These are phyloP conservation scores for Caenorhabditis doughertyi DNA, from an alignment of 2,888 invertebrate genomes.

Conservation along the genomic window DNA sequence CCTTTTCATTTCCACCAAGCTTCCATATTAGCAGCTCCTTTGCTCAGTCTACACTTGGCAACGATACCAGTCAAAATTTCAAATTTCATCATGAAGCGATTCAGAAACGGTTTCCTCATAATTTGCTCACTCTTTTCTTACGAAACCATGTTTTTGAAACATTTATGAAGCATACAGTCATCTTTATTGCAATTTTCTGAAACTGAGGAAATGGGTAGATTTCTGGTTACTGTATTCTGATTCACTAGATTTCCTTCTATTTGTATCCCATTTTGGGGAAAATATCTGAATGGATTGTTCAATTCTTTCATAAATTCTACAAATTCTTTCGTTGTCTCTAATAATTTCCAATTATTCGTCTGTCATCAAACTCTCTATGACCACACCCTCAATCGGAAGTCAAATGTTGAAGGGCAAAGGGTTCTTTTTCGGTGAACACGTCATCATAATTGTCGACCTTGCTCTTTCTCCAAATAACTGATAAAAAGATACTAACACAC, in stretches of 20 bases:
- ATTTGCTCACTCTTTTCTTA: too few relatives aligned
- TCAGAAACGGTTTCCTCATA: too few relatives aligned
- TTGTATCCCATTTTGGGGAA: background rate
- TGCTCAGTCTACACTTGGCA: too few relatives aligned
- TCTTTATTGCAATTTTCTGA: too few relatives aligned
- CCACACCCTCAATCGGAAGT: slow-evolving; percentile 52
- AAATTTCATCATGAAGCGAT: too few relatives aligned
- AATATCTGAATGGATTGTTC: background rate
- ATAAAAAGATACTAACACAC: slow-evolving; percentile 22
- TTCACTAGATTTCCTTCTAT: background rate
- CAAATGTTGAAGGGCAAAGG: slow-evolving; percentile 1
- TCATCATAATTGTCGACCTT: slow-evolving; percentile 11
- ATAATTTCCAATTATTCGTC: background rate
- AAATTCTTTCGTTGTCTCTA: background rate
- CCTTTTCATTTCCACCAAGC: too few relatives aligned
- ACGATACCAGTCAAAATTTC: too few relatives aligned
- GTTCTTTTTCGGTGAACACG: slow-evolving; percentile 26
- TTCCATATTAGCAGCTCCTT: too few relatives aligned
- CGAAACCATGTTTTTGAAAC: too few relatives aligned
- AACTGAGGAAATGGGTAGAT: too few relatives aligned
- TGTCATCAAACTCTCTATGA: slow-evolving; percentile 43
- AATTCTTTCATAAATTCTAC: background rate
- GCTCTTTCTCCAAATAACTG: slow-evolving; percentile 7
- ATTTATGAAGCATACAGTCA: too few relatives aligned
- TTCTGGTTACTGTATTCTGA: too few relatives aligned